phyloP scores from a whole-genome alignment of 2,888 invertebrate genomes.

The Folsomia candida region DNA sequence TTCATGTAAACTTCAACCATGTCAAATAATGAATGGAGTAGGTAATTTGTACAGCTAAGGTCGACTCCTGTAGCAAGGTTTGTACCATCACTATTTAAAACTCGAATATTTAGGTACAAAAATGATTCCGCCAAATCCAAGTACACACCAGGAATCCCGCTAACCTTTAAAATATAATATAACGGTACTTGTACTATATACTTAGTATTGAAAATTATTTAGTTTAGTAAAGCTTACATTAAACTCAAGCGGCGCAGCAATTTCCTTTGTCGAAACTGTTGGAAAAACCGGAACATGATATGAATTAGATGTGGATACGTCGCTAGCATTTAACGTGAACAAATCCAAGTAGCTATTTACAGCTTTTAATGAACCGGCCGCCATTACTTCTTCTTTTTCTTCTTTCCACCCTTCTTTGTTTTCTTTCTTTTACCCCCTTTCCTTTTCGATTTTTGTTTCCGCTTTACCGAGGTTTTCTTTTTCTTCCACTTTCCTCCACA shows the following conservation, averaged over 20 bases:
- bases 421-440: not conserved
- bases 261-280: not conserved
- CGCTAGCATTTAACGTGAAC: not conserved
- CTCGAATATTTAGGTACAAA: not conserved
- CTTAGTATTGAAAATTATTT: too few species aligned
- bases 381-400: not conserved
- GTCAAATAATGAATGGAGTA: not conserved
- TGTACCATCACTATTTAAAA: not conserved
- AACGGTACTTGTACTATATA: too few species aligned
- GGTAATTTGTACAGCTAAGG: not conserved
- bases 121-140: not conserved
- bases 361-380: too few species aligned
- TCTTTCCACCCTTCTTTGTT: not conserved
- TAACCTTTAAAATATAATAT: not conserved
- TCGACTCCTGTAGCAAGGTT: not conserved
- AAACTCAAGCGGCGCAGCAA: conserved; percentile 1
- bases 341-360: not conserved
- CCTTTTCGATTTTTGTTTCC: not conserved
- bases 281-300: not conserved
- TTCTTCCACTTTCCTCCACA: not conserved
- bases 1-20: not conserved
- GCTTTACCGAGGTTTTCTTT: not conserved
- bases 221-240: too few species aligned
- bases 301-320: not conserved
- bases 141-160: not conserved